Evolutionary conservation across 2,797 vertebrate species (phyloP).

Genomic region (Spinus olivaceus): DNA sequence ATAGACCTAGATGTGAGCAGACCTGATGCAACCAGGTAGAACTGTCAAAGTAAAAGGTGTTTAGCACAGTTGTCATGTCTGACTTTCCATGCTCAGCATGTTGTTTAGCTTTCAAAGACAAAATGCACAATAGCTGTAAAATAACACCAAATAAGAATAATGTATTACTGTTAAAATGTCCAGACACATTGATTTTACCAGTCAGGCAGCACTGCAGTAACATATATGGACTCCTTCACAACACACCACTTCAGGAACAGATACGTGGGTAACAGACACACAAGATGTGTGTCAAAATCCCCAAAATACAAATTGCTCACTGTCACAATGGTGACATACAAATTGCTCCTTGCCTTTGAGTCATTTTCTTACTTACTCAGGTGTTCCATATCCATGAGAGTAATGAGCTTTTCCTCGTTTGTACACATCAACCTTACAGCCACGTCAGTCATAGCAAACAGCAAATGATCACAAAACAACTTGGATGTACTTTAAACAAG

Average conservation of each 20-base stretch:
- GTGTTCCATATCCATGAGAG: background rate
- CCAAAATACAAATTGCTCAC: background rate
- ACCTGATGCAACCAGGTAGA: background rate
- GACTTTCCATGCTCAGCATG: background rate
- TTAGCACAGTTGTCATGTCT: background rate
- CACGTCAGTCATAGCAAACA: background rate
- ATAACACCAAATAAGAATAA: background rate
- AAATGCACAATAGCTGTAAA: background rate
- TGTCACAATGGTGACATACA: background rate
- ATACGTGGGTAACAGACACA: background rate
- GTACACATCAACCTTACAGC: slow-evolving; percentile 13
- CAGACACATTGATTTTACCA: background rate
- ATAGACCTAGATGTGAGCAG: background rate
- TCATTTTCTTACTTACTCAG: background rate
- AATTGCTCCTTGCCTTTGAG: background rate
- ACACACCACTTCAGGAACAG: background rate
- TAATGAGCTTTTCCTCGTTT: background rate
- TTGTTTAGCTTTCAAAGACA: background rate
- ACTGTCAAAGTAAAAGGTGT: background rate
- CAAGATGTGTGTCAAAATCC: background rate
- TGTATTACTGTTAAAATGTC: background rate
- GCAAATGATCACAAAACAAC: slow-evolving; percentile 20
- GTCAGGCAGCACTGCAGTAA: background rate
- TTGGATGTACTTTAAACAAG: background rate
- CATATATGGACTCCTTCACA: background rate